A percentile compares a stretch with the other conserved stretches of the same genome.
phyloP scores from a whole-genome alignment of 2,797 vertebrate genomes.

The Cynodonichthys magdalenae region DNA sequence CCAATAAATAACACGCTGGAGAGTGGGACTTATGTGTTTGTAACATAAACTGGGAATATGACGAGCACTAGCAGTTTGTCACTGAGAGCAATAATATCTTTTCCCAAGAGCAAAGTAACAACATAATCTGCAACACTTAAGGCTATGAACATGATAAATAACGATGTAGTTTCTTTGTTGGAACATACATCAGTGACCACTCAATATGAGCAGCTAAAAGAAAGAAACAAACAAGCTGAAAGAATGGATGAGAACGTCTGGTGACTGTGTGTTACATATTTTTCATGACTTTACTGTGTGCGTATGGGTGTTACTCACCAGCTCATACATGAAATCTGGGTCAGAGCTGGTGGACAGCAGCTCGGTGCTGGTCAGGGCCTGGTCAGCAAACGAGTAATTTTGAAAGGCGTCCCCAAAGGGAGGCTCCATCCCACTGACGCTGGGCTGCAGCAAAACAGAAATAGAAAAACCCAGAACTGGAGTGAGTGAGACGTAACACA shows the following conservation, averaged over 20 bases:
- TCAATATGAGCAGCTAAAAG: slow-evolving; percentile 38
- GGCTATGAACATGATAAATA: neutral
- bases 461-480: neutral
- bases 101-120: neutral
- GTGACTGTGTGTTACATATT: neutral
- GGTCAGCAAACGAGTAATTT: slow-evolving; percentile 96
- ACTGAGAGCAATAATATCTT: neutral
- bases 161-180: neutral
- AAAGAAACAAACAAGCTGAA: slow-evolving; percentile 22
- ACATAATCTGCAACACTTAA: neutral
- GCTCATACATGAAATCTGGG: slow-evolving; percentile 99
- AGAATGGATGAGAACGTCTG: slow-evolving; percentile 18
- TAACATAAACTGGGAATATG: neutral
- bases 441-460: slow-evolving; percentile 83
- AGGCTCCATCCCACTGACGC: slow-evolving; percentile 98
- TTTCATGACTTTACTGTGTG: neutral
- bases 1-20: too few relatives aligned
- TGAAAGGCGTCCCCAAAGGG: slow-evolving; percentile 98
- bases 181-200: slow-evolving; percentile 14
- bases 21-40: too few relatives aligned
- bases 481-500: neutral
- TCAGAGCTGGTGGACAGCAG: slow-evolving; percentile 95
- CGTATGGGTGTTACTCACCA: slow-evolving; percentile 84
- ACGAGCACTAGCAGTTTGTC: neutral
- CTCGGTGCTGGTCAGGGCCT: slow-evolving; percentile 98